phyloP scores from a whole-genome alignment of 1,140 invertebrate species.

The Coenobita brevimanus region DNA sequence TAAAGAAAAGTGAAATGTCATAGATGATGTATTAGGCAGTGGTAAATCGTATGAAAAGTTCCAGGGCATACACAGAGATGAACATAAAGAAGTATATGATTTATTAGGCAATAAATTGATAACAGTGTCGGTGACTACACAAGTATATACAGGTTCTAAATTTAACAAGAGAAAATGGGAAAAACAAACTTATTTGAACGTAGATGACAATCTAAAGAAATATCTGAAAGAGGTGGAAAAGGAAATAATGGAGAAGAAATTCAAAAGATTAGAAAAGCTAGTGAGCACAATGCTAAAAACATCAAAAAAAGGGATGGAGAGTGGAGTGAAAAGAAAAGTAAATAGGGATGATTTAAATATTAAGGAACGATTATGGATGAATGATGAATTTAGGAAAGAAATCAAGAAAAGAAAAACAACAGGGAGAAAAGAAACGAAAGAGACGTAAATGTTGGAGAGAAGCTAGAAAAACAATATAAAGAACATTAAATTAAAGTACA shows the following conservation, averaged over 20 bases:
- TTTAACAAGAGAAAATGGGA: not conserved
- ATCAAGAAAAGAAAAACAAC: not conserved
- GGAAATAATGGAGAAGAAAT: not conserved
- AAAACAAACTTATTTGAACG: not conserved
- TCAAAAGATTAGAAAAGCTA: not conserved
- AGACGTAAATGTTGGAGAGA: not conserved
- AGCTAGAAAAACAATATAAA: not conserved
- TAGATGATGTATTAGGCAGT: not conserved
- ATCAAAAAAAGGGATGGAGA: not conserved
- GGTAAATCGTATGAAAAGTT: not conserved
- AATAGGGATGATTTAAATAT: not conserved
- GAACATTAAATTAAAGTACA: not conserved
- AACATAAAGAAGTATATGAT: not conserved
- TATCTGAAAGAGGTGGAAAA: not conserved
- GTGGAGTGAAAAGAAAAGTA: not conserved
- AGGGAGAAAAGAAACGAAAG: not conserved
- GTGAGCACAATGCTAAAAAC: not conserved
- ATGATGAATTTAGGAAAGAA: not conserved
- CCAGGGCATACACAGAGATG: not conserved
- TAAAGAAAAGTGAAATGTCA: not conserved
- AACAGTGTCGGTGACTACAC: not conserved
- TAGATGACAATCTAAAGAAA: not conserved
- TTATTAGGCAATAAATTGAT: not conserved
- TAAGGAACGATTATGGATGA: not conserved
- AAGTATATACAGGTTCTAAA: not conserved